Conservation (phyloP, 2,797 vertebrate species). For the Pelochelys cantorii region DNA sequence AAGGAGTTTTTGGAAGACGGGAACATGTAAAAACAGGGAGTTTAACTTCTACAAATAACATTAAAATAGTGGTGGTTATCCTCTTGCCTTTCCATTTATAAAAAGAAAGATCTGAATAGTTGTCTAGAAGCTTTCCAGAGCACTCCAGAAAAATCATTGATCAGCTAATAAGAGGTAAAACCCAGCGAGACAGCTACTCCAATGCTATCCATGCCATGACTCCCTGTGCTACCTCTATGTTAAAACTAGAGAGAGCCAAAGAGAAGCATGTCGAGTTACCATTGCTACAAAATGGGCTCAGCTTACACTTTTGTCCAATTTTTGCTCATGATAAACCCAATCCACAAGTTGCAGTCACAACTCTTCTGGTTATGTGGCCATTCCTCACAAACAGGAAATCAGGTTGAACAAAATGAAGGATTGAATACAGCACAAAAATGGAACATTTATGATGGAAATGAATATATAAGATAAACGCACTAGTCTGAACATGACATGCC, state of each 20-base stretch:
- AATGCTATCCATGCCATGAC: not conserved
- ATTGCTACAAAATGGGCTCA: not conserved
- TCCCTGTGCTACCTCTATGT: rapidly evolving
- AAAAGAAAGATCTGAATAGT: not conserved
- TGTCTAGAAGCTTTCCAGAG: not conserved
- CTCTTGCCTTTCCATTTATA: not conserved
- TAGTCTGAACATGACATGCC: not conserved
- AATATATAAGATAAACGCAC: not conserved
- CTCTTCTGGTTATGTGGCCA: not conserved
- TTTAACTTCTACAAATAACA: not conserved
- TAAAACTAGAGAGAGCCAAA: not conserved
- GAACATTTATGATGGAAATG: not conserved
- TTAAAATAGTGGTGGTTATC: not conserved
- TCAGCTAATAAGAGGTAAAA: not conserved
- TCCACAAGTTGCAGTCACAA: not conserved
- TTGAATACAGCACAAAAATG: not conserved
- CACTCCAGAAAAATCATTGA: not conserved
- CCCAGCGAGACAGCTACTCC: not conserved
- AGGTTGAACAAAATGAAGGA: not conserved
- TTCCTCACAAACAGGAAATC: not conserved
- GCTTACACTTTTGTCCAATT: not conserved
- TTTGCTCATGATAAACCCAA: conserved; percentile 8
- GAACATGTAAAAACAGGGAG: not conserved
- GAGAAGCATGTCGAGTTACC: not conserved
- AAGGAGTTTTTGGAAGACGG: not conserved